phyloP scores from a whole-genome alignment of 1,140 invertebrate species.

The Oncopodura yosiiana region DNA sequence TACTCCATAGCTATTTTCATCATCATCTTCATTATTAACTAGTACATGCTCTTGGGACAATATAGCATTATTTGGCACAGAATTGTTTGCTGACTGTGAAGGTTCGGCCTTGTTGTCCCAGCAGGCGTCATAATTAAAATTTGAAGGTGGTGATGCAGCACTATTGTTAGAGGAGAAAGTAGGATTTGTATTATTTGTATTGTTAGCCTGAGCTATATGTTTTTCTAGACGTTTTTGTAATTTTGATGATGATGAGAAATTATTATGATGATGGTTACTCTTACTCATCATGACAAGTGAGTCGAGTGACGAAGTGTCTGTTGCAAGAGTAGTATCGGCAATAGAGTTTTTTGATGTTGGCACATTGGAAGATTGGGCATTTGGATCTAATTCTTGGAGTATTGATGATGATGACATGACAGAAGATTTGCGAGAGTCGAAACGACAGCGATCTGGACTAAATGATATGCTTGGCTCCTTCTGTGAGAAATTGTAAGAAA shows the following conservation, averaged over 20 bases:
- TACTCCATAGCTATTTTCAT: too few relatives aligned
- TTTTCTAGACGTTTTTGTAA: conserved; percentile 23
- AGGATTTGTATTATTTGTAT: too few relatives aligned
- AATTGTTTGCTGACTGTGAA: neutral
- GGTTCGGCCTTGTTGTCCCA: neutral
- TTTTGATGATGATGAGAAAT: neutral
- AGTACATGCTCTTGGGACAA: neutral
- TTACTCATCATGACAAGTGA: neutral
- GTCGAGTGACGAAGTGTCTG: neutral
- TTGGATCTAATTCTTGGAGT: neutral
- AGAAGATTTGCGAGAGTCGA: neutral
- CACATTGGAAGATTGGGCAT: neutral
- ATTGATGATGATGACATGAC: neutral
- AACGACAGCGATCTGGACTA: conserved; percentile 24
- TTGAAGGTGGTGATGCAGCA: neutral
- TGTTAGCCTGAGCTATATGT: conserved; percentile 19
- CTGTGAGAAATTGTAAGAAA: too few relatives aligned
- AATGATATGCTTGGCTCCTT: conserved; percentile 28
- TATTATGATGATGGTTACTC: neutral
- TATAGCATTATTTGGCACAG: neutral
- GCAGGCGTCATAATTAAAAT: neutral
- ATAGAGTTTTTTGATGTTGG: neutral
- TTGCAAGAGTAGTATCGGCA: neutral
- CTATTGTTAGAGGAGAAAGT: too few relatives aligned
- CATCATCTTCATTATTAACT: neutral